Percentiles rank a stretch among this genome's conserved stretches.
Evolutionary conservation across 2,888 invertebrate genomes (phyloP).

Genomic region (Dryocosmus kuriphilus): DNA sequence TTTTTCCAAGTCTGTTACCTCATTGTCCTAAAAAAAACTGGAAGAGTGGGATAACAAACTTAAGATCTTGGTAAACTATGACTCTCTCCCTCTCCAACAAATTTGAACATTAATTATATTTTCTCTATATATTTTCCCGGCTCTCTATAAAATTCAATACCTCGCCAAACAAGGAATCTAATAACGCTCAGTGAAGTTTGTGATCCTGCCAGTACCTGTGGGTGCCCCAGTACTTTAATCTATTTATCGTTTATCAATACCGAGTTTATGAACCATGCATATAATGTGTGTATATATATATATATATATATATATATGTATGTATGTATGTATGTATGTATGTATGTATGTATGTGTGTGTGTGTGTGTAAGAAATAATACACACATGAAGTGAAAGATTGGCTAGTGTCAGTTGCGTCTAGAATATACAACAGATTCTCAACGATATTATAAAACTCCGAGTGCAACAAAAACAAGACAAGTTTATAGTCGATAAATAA

Average conservation of each 20-base stretch:
- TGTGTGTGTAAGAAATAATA: too few relatives aligned
- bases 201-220: background rate
- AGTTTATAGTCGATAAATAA: background rate
- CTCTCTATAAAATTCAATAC: background rate
- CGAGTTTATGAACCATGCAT: background rate
- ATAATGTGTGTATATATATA: too few relatives aligned
- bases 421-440: background rate
- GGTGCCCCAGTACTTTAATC: background rate
- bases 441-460: background rate
- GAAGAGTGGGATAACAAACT: too few relatives aligned
- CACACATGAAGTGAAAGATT: background rate
- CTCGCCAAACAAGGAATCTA: background rate
- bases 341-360: too few relatives aligned
- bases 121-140: background rate
- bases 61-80: too few relatives aligned
- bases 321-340: too few relatives aligned
- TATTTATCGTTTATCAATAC: slow-evolving; percentile 14
- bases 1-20: too few relatives aligned
- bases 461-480: background rate
- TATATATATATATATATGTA: too few relatives aligned
- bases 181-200: background rate
- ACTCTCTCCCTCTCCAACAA: too few relatives aligned
- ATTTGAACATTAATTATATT: background rate
- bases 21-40: too few relatives aligned
- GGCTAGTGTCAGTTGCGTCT: background rate